These are phyloP conservation scores for Cyclophora punctaria DNA, from an alignment of 2,888 invertebrate species.

Conservation along the genomic window DNA sequence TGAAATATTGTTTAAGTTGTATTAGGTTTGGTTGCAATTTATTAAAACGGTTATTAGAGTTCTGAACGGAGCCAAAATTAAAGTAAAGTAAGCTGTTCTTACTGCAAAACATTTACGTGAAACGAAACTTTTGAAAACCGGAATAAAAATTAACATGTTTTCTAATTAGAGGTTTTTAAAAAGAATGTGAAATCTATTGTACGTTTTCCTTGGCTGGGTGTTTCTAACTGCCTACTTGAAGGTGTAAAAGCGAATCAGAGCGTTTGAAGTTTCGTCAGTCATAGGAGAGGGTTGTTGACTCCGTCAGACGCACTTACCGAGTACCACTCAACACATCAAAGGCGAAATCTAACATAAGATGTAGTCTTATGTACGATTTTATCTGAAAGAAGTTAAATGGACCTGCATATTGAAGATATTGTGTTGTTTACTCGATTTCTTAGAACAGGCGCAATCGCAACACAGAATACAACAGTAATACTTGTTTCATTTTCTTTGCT, in stretches of 20 bases:
- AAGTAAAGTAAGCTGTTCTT: neutral
- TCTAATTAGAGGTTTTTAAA: conserved; percentile 10
- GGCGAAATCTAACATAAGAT: conserved; percentile 27
- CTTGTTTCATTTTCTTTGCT: too few relatives aligned
- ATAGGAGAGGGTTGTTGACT: conserved; percentile 44
- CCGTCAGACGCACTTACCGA: conserved; percentile 49
- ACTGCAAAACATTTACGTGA: too few relatives aligned
- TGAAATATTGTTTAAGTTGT: conserved; percentile 20
- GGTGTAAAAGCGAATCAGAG: conserved; percentile 64
- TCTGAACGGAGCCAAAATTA: neutral
- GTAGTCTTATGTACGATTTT: conserved; percentile 19
- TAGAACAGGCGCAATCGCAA: too few relatives aligned
- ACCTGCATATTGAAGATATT: too few relatives aligned
- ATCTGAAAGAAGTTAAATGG: conserved; percentile 8
- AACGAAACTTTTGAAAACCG: too few relatives aligned
- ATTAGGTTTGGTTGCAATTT: conserved; percentile 13
- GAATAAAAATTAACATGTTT: neutral
- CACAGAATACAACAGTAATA: too few relatives aligned
- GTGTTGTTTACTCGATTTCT: too few relatives aligned
- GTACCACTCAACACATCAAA: conserved; percentile 63
- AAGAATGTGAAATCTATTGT: conserved; percentile 10
- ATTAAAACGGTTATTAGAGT: neutral
- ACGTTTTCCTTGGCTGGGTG: conserved; percentile 9
- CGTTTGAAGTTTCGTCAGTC: conserved; percentile 52
- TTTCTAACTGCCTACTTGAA: conserved; percentile 41